Percentiles rank a stretch among this genome's conserved stretches.
Evolutionary conservation across 2,888 invertebrate species (phyloP).

Genomic region (Rhagonycha lutea): DNA sequence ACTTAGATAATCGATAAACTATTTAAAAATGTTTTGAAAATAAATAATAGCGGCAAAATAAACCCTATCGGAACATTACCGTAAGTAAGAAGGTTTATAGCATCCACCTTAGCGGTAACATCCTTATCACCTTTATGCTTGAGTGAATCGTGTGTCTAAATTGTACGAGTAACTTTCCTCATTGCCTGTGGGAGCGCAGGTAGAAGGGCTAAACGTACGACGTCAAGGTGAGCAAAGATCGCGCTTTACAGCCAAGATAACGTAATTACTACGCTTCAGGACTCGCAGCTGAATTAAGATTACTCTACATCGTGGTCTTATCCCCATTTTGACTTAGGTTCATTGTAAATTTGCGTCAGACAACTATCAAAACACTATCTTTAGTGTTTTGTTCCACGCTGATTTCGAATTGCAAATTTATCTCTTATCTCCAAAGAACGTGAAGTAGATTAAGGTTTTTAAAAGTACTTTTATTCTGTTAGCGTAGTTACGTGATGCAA

Average conservation of each 20-base stretch:
- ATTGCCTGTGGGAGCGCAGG: conserved; percentile 45
- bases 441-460: neutral
- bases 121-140: conserved; percentile 55
- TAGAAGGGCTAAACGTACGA: conserved; percentile 47
- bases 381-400: neutral
- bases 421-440: neutral
- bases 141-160: conserved; percentile 46
- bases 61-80: conserved; percentile 15
- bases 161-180: conserved; percentile 46
- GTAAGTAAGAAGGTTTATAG: conserved; percentile 25
- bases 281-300: conserved; percentile 48
- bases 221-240: conserved; percentile 47
- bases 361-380: neutral
- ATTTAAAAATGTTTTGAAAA: neutral
- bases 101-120: conserved; percentile 37
- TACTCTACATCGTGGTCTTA: conserved; percentile 43
- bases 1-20: neutral
- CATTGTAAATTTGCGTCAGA: conserved; percentile 10
- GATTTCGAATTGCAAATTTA: neutral
- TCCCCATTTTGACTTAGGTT: conserved; percentile 39
- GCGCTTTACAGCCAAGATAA: conserved; percentile 46
- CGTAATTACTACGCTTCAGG: conserved; percentile 48
- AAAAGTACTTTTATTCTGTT: neutral
- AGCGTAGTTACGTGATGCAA: neutral
- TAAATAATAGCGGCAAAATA: neutral